Percentiles rank a stretch among this genome's conserved stretches.
These are phyloP conservation scores for Caenorhabditis inopinata DNA, from an alignment of 1,140 invertebrate genomes.

Conservation along the genomic window DNA sequence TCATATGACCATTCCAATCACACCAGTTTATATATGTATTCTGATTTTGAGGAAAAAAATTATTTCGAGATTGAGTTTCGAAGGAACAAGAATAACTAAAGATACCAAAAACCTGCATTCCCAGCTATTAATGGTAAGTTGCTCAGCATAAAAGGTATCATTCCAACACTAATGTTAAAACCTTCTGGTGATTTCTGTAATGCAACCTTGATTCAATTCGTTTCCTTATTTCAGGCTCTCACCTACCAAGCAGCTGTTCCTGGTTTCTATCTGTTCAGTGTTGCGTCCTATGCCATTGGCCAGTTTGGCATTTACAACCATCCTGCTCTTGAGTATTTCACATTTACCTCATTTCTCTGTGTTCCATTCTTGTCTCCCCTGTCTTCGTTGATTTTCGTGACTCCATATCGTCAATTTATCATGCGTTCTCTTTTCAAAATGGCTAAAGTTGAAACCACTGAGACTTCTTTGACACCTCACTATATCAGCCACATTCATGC, in stretches of 20 bases:
- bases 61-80: too few species aligned
- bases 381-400: background rate
- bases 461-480: background rate
- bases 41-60: background rate
- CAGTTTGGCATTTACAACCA: constrained; percentile 40
- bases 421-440: background rate
- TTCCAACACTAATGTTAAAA: background rate
- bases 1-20: constrained; percentile 31
- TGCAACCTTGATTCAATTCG: background rate
- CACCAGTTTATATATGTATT: constrained; percentile 20
- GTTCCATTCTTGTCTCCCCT: background rate
- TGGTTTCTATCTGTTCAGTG: constrained; percentile 28
- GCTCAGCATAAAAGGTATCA: too few species aligned
- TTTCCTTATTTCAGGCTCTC: constrained; percentile 27
- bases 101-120: too few species aligned
- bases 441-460: background rate
- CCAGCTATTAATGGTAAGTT: too few species aligned
- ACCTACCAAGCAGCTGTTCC: constrained; percentile 34
- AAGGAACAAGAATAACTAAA: too few species aligned
- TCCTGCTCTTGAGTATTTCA: constrained; percentile 29
- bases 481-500: background rate
- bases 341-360: background rate
- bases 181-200: background rate
- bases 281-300: constrained; percentile 34
- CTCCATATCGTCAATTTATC: background rate